These are phyloP conservation scores for Meandrina meandrites DNA, from an alignment of 92 coral and sea anemone genomes.

Conservation along the genomic window DNA sequence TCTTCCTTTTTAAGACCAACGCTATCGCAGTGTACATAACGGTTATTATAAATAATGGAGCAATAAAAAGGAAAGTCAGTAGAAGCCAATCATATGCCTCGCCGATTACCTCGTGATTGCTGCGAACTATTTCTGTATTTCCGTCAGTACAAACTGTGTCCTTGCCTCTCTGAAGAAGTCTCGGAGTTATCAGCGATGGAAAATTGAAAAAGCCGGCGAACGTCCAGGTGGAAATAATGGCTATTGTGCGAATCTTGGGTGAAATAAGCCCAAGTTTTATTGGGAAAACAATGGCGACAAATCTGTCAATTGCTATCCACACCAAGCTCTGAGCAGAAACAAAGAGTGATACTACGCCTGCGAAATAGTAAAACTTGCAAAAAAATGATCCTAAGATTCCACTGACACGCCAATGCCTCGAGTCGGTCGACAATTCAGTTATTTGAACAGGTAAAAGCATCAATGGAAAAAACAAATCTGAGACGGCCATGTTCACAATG, in stretches of 20 bases:
- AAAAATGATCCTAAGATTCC: no score
- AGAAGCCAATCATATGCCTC: background rate
- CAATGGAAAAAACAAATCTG: background rate
- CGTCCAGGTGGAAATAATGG: background rate
- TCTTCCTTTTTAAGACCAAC: background rate
- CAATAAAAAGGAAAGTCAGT: background rate
- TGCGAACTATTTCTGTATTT: no score
- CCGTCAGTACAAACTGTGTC: no score
- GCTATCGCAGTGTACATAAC: constrained; percentile 2
- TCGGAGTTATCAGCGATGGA: background rate
- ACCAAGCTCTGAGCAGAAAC: no score
- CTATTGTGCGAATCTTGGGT: background rate
- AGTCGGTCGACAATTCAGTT: no score
- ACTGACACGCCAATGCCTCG: no score
- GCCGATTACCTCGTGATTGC: no score
- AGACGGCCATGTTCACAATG: background rate
- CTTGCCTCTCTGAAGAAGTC: background rate
- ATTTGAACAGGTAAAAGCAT: background rate
- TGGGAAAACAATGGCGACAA: background rate
- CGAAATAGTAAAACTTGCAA: no score
- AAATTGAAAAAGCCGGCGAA: background rate
- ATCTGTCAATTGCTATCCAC: no score
- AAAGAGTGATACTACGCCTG: no score
- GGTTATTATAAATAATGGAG: background rate
- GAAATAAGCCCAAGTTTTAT: background rate